These are phyloP conservation scores for Gouania willdenowi DNA, from an alignment of 2,797 vertebrate genomes.

Conservation along the genomic window DNA sequence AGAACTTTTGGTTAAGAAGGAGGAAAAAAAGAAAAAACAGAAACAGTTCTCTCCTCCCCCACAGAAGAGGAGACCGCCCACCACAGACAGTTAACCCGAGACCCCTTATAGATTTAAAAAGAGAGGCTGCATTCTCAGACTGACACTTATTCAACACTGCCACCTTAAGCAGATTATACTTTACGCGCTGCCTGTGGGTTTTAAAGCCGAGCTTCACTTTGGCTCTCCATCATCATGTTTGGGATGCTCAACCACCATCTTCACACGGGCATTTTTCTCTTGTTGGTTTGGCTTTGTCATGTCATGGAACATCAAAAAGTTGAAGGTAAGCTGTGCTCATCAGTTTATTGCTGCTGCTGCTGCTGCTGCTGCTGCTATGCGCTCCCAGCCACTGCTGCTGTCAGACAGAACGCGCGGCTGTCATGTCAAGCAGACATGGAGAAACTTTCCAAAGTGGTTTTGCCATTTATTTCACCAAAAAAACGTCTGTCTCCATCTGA, in stretches of 20 bases:
- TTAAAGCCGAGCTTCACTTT: constrained; percentile 72
- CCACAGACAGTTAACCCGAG: constrained; percentile 89
- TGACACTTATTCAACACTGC: constrained; percentile 98
- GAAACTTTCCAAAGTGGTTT: constrained; percentile 57
- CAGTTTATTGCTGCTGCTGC: constrained; percentile 14
- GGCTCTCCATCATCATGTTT: constrained; percentile 77
- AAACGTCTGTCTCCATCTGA: constrained; percentile 26
- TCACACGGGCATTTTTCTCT: constrained; percentile 85
- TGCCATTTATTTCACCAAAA: not conserved
- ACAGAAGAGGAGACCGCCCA: constrained; percentile 95
- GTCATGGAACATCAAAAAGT: constrained; percentile 93
- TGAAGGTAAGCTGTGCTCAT: constrained; percentile 85
- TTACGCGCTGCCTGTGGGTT: constrained; percentile 69
- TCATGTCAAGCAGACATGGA: constrained; percentile 15
- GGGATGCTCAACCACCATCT: constrained; percentile 89
- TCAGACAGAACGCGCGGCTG: constrained; percentile 13
- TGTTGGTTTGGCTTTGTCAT: constrained; percentile 88
- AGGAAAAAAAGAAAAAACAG: constrained; percentile 55
- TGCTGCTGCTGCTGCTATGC: too few species aligned
- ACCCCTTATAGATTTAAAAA: constrained; percentile 99
- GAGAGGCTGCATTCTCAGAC: constrained; percentile 95
- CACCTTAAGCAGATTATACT: constrained; percentile 84
- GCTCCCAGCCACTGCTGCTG: constrained; percentile 34
- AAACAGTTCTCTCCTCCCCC: constrained; percentile 86
- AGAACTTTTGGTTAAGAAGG: constrained; percentile 79